Percentiles rank a stretch among this genome's conserved stretches.
Conservation (phyloP, 2,797 vertebrate species). For the Amazonetta brasiliensis region DNA sequence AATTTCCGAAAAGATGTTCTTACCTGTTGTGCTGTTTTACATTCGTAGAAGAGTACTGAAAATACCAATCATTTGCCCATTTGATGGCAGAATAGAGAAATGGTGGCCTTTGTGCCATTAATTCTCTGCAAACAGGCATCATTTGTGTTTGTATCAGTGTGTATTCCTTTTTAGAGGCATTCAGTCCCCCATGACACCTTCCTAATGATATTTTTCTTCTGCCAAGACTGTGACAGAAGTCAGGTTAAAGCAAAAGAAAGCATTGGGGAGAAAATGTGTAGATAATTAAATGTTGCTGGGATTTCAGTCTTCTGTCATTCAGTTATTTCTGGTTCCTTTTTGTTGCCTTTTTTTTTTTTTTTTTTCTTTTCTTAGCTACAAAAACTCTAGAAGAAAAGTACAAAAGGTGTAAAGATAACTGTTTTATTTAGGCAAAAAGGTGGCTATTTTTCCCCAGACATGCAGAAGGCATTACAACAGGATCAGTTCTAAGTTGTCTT, state of each 20-base stretch:
- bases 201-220: constrained; percentile 26
- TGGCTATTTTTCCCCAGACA: neutral
- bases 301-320: neutral
- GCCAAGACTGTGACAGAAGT: neutral
- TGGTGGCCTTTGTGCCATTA: neutral
- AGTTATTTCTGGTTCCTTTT: neutral
- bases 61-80: neutral
- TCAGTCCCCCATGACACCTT: neutral
- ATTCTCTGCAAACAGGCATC: neutral
- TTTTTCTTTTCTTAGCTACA: neutral
- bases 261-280: neutral
- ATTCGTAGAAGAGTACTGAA: neutral
- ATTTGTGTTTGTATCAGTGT: neutral
- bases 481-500: neutral
- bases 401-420: neutral
- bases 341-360: neutral
- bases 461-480: neutral
- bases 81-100: constrained; percentile 9
- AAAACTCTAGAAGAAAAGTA: neutral
- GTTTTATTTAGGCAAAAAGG: neutral
- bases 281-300: neutral
- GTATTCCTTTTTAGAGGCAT: neutral
- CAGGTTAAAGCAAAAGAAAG: constrained; percentile 6
- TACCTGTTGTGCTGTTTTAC: neutral
- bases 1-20: neutral